phyloP scores from a whole-genome alignment of 2,113 vertebrate genomes.

The Thunnus thynnus region DNA sequence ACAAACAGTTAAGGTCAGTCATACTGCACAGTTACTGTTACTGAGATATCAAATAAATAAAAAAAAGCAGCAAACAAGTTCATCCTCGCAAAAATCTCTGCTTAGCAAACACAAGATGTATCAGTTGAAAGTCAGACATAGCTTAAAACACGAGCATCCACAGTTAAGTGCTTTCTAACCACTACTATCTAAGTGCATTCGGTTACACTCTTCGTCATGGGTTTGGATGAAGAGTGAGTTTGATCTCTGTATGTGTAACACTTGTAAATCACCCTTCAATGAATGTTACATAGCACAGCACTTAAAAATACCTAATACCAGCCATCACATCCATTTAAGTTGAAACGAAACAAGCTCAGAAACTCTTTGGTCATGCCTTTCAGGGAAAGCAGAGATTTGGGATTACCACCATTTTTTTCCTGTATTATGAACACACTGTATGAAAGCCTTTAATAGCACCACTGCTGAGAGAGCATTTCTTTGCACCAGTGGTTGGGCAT shows the following conservation, averaged over 20 bases:
- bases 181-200: constrained; percentile 65
- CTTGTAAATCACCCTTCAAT: constrained; percentile 34
- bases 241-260: constrained; percentile 27
- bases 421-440: constrained; percentile 18
- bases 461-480: constrained; percentile 23
- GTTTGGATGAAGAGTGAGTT: constrained; percentile 36
- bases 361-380: constrained; percentile 40
- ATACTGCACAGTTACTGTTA: constrained; percentile 20
- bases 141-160: constrained; percentile 31
- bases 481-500: constrained; percentile 21
- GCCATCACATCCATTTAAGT: constrained; percentile 40
- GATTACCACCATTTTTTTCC: constrained; percentile 6
- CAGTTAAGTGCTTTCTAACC: constrained; percentile 66
- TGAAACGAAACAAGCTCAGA: constrained; percentile 38
- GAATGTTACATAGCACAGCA: constrained; percentile 62
- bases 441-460: constrained; percentile 25
- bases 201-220: constrained; percentile 37
- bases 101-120: constrained; percentile 36
- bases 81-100: constrained; percentile 17
- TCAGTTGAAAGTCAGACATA: constrained; percentile 8
- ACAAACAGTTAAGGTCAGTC: not conserved
- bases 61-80: constrained; percentile 2
- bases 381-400: constrained; percentile 47
- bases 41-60: constrained; percentile 34
- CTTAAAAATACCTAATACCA: constrained; percentile 48